These are phyloP conservation scores for Tetrapedia diversipes DNA, from an alignment of 2,888 invertebrate genomes.

Conservation along the genomic window DNA sequence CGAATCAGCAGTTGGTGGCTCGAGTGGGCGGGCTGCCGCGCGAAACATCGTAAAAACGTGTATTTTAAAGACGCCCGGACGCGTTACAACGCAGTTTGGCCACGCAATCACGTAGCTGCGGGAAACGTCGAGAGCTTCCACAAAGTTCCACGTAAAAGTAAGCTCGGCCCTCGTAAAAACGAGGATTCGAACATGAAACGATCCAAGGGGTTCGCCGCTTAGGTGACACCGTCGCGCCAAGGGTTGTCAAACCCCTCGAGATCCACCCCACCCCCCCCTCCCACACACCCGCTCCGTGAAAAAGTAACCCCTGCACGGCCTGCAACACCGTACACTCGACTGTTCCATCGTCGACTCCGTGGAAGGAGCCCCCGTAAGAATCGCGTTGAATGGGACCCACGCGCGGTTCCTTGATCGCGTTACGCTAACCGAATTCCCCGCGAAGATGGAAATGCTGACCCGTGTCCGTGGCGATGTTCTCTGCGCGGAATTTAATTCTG, in stretches of 20 bases:
- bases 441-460: conserved; percentile 26
- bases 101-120: conserved; percentile 66
- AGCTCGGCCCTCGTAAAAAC: conserved; percentile 69
- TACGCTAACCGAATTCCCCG: conserved; percentile 42
- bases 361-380: conserved; percentile 53
- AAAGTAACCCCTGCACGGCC: conserved; percentile 65
- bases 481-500: conserved; percentile 18
- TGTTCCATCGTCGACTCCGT: conserved; percentile 36
- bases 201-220: conserved; percentile 69
- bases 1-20: background rate
- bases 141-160: conserved; percentile 72
- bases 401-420: conserved; percentile 47
- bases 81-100: conserved; percentile 42
- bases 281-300: too few relatives aligned
- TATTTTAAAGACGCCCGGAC: conserved; percentile 35
- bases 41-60: conserved; percentile 25
- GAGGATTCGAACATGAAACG: conserved; percentile 69
- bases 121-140: conserved; percentile 48
- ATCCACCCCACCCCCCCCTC: too few relatives aligned
- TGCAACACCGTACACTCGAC: conserved; percentile 61
- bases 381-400: conserved; percentile 37
- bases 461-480: background rate
- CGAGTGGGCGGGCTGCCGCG: background rate
- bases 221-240: conserved; percentile 70
- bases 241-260: conserved; percentile 69